Base-by-base conservation (phyloP, 2,113 vertebrate species). In the Epinephelus lanceolatus region DNA sequence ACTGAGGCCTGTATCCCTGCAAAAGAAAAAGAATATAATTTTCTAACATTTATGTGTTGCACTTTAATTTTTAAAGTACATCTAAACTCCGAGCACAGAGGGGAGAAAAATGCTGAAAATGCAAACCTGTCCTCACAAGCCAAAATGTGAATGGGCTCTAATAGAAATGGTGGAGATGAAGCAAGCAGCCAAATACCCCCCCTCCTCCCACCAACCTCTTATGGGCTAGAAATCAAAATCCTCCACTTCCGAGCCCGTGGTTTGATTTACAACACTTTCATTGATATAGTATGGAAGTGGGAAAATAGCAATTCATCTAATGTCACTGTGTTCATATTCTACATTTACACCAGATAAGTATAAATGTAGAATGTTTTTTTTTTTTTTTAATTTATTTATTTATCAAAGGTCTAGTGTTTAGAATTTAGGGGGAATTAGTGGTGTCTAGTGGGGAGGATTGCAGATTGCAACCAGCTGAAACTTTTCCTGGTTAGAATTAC, bases 101-200 rank as follows among this genome's bases (percentile, higher is more conserved):
- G 62, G 62, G 5, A 2, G 12, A 55, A 80, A 78, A 61, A 0
- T 47, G 76, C 76, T 83, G 80, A 91, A 85, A 78, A 57, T 33
- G 76, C 81, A 89, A 89, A 77, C 3, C 62, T 80, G 76, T 65
- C 62, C 45, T 59, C 62, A 40, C 51, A 52, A 75, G 77, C 76
- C 70, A 65, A 65, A 80, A 69, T 85, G 69, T 80, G 86, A 85
- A 77, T 40, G 63, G 51, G 8, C 27, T 71, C 73, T 86, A 85
- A 85, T 83, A 82, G 88, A 88, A 84, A 75, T 76, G 57, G 66
- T 72, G 57, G 63, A 61, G 76, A 67, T 51, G 53, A 80, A 67
- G 27, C 51, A 17, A 25, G 76, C 59, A 74, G 88, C 78, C 82
- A 87, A 90, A 83, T 40, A 52, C 51, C 57, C 42, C 57, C 49